Conservation (phyloP, 2,797 vertebrate species). For the Huso huso region DNA sequence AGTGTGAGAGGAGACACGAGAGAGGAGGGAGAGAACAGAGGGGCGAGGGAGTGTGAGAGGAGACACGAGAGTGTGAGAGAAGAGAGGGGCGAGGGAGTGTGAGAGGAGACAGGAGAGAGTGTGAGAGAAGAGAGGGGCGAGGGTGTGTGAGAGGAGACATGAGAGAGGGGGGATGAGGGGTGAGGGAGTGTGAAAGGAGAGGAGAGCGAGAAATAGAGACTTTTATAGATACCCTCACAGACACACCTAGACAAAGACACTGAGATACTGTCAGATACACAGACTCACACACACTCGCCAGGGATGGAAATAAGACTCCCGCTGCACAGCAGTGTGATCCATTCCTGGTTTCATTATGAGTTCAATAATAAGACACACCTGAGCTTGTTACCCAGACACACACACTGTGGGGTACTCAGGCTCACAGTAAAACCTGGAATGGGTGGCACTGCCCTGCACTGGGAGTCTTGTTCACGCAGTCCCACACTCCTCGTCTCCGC, state of each 20-base stretch:
- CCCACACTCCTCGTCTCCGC: not conserved
- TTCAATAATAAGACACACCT: no score
- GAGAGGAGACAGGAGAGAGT: no score
- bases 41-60: not conserved
- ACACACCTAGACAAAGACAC: not conserved
- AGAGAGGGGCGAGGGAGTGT: not conserved
- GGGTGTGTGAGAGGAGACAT: no score
- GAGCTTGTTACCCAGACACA: no score
- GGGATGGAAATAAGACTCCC: constrained; percentile 4
- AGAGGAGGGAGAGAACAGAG: not conserved
- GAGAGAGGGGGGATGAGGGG: no score
- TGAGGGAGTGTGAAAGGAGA: not conserved
- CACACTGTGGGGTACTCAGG: no score
- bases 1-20: no score
- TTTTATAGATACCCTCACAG: not conserved
- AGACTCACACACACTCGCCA: no score
- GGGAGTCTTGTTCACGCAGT: not conserved
- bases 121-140: not conserved
- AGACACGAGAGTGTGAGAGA: no score
- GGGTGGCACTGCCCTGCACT: no score
- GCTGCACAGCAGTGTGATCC: not conserved
- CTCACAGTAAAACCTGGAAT: no score
- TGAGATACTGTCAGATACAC: not conserved
- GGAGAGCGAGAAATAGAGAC: not conserved
- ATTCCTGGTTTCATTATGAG: no score